These are phyloP conservation scores for Corythaeola cristata DNA, from an alignment of 2,113 vertebrate genomes.

Conservation along the genomic window DNA sequence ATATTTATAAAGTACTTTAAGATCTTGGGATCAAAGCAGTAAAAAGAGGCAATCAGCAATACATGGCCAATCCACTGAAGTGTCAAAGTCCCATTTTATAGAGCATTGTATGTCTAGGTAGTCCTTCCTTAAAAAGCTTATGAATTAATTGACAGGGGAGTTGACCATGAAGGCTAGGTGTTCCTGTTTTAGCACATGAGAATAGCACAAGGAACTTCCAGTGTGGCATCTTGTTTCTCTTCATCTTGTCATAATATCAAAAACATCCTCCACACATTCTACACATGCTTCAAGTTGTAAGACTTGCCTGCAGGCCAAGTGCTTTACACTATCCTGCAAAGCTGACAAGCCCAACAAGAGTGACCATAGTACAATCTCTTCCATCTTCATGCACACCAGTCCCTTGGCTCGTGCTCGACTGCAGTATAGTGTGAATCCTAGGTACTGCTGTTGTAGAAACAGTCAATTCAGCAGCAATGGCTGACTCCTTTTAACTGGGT, in stretches of 20 bases:
- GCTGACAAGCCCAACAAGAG: not conserved
- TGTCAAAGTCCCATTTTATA: constrained; percentile 23
- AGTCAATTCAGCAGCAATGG: not conserved
- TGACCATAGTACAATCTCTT: not conserved
- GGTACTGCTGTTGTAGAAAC: not conserved
- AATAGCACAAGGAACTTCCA: not conserved
- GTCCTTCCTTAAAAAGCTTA: not conserved
- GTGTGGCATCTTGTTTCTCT: not conserved
- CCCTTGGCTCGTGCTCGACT: not conserved
- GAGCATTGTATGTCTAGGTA: not conserved
- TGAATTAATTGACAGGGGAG: not conserved
- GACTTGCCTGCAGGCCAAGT: not conserved
- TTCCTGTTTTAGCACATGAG: not conserved
- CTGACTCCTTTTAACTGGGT: not conserved
- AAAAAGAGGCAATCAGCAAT: constrained; percentile 55
- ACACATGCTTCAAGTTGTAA: not conserved
- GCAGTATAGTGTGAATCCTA: not conserved
- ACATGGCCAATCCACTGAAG: constrained; percentile 6
- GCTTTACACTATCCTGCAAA: not conserved
- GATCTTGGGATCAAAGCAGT: constrained; percentile 60
- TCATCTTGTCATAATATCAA: not conserved
- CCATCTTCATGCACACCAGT: not conserved
- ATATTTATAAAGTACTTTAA: constrained; percentile 67
- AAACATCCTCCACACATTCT: not conserved
- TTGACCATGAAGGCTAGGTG: not conserved